Evolutionary conservation across 2,113 vertebrate species (phyloP), one percentile per base, ranked within the genome.

Genomic region (Arizona elegans): DNA sequence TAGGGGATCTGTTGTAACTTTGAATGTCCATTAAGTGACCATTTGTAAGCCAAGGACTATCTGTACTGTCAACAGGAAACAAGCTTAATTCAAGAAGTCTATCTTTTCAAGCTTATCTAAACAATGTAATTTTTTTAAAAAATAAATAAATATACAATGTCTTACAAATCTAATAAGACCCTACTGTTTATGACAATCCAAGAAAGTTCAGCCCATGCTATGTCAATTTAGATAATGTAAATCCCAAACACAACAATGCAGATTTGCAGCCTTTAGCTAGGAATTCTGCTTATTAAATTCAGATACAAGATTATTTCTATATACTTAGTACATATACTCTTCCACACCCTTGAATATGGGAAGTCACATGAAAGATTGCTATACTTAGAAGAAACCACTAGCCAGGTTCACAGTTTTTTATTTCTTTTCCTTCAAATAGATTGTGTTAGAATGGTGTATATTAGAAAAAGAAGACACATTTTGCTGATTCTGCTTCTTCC

Each of bases 271-370:
- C 26, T 29, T 52, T n/a, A 19, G 56, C 58, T 53, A 19, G 86
- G 29, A 26, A 89, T 89, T 94, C 86, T 23, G 29, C 0, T 0
- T 55, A 15, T 90, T 56, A 0, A 0, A 92, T 24, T 24, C 62
- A 85, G 24, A 53, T 33, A 33, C 55, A 0, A 0, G n/a, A 87
- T 92, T 38, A 19, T 21, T 21, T 15, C 52, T 93, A 43, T 52
- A 47, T 43, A 21, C 0, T 0, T 0, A 0, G 15, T 1, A 62
- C 24, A 10, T 29, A 29, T 65, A 65, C 26, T 29, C 26, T 92
- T 43, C 23, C 54, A n/a, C 89, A 43, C 21, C 87, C 86, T 1
- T 59, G 24, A 86, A 91, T 88, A 89, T 8, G 33, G 21, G 17
- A 58, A 43, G 26, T 86, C 13, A 62, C 3, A 2, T 93, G 90